Evolutionary conservation across 2,797 vertebrate genomes (phyloP), one percentile per base, ranked within the genome.

Genomic region (Arrhamphus sclerolepis): DNA sequence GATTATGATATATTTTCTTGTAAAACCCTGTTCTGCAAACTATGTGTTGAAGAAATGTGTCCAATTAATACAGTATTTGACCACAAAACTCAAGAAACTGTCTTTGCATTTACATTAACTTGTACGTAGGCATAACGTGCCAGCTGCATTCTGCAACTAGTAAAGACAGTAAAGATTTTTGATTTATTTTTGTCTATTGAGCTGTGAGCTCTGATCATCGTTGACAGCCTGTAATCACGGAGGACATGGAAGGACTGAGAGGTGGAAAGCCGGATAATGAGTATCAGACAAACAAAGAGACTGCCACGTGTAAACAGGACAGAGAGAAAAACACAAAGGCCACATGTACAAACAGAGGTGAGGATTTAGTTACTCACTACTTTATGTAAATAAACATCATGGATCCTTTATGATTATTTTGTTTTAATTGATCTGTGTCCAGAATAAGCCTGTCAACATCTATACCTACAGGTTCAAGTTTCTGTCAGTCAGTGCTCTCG

Each of bases 291-390:
- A 74, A 73, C 61, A 85, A 21, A 62, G 18, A 62, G 52, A 49
- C 43, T 50, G 50, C 71, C 31, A 29, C 68, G 65, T 62, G 61
- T 82, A 86, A 78, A 83, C 64, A 66, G 46, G 41, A 72, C 22
- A 22, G 44, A 50, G 55, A 46, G 31, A 21, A 65, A 52, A 51
- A 64, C 52, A 64, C 19, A 29, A 47, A 68, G 59, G 70, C 73
- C 79, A 80, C 81, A 71, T 65, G 61, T 77, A 67, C 70, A 84
- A 82, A 75, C 80, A 78, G 34, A 62, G 34, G 4, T 13, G 38
- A 70, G 46, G 68, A 43, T 34, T 50, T 7, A 46, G 42, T 43
- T 52, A 9, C 47, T 19, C 49, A 40, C 44, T 22, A 1, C 29
- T 49, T 2, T 47, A 48, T 50, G 17, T 54, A 43, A 16, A 38